phyloP scores from a whole-genome alignment of 2,113 vertebrate species.

The Helogale parvula region DNA sequence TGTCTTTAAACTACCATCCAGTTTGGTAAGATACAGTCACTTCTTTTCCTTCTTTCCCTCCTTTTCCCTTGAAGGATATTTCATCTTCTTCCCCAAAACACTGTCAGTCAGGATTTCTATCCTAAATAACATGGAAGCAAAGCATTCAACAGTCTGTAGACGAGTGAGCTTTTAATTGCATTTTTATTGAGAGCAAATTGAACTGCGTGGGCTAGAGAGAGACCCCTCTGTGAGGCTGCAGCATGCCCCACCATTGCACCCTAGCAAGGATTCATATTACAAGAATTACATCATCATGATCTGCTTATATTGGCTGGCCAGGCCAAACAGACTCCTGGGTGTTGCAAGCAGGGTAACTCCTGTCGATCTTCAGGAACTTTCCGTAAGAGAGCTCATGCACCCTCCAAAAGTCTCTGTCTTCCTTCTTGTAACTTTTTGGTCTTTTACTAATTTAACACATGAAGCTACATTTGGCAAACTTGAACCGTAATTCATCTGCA shows the following conservation, averaged over 20 bases:
- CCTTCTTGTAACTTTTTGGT: not conserved
- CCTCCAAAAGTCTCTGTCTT: not conserved
- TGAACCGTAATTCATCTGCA: not conserved
- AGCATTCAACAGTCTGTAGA: constrained; percentile 54
- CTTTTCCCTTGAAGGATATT: constrained; percentile 19
- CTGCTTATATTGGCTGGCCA: constrained; percentile 45
- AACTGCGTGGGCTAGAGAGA: constrained; percentile 39
- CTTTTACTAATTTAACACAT: not conserved
- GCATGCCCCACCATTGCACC: not conserved
- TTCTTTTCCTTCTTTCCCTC: not conserved
- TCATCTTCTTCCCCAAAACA: constrained; percentile 53
- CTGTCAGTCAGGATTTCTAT: constrained; percentile 52
- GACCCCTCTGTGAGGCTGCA: constrained; percentile 47
- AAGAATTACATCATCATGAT: constrained; percentile 49
- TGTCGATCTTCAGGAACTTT: constrained; percentile 17
- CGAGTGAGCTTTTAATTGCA: constrained; percentile 67
- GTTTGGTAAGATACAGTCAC: not conserved
- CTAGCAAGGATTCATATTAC: constrained; percentile 48
- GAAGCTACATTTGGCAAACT: not conserved
- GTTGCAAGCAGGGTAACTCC: constrained; percentile 45
- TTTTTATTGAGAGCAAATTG: constrained; percentile 72
- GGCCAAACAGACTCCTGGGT: not conserved
- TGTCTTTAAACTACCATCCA: not conserved
- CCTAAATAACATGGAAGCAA: constrained; percentile 51
- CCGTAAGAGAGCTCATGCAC: not conserved